These are phyloP conservation scores for Oenanthe oenanthe DNA, from an alignment of 2,113 vertebrate genomes.

Conservation along the genomic window DNA sequence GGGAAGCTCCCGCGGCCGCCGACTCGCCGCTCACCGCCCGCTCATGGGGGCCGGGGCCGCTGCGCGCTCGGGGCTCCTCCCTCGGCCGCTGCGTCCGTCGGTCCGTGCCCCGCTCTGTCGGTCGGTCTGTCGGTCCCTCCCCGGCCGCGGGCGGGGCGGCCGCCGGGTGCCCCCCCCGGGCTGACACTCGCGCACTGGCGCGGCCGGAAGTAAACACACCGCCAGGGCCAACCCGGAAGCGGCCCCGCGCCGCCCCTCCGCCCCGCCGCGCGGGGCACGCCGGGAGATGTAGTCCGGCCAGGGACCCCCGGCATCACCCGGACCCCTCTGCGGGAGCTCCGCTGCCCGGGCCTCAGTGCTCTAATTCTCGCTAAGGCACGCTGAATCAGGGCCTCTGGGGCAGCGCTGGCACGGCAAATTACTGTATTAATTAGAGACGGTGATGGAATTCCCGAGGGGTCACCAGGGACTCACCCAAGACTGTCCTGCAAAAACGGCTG, in stretches of 20 bases:
- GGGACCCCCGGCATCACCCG: too few relatives aligned
- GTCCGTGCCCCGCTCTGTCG: not conserved
- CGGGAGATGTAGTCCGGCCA: not conserved
- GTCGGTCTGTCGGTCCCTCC: not conserved
- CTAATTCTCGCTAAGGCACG: accelerated
- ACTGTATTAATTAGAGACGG: too few relatives aligned
- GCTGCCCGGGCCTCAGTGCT: accelerated
- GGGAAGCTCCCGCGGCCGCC: slow-evolving; percentile 13
- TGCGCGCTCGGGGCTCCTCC: not conserved
- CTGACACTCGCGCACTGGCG: slow-evolving; percentile 65
- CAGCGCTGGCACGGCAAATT: not conserved
- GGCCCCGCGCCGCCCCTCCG: not conserved
- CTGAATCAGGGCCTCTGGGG: accelerated
- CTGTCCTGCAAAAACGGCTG: not conserved
- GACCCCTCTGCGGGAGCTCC: accelerated
- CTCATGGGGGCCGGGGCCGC: slow-evolving; percentile 6
- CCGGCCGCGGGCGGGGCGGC: slow-evolving; percentile 47
- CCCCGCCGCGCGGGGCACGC: not conserved
- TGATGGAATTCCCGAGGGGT: not conserved
- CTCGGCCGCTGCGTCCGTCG: not conserved
- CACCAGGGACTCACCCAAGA: not conserved
- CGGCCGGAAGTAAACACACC: slow-evolving; percentile 89
- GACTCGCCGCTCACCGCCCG: slow-evolving; percentile 13
- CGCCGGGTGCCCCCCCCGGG: slow-evolving; percentile 50
- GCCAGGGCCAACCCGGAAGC: slow-evolving; percentile 33